Base-by-base conservation (phyloP, 2,888 invertebrate genomes). In the Amiota minor region DNA sequence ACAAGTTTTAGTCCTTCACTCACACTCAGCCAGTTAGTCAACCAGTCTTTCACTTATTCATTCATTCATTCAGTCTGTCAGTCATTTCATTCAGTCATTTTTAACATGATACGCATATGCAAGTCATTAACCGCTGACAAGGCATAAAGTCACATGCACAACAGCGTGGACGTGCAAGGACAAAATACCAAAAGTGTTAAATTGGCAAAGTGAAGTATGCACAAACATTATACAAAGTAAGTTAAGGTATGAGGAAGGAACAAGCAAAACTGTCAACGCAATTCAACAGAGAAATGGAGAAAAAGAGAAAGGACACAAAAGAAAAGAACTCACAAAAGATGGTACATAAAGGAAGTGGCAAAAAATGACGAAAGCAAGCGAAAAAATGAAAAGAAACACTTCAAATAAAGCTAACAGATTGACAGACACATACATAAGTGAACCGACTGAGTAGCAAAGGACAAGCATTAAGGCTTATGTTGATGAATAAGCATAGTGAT, bases 51-150 rank as follows among this genome's bases (percentile, higher is more conserved):
- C 18, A 56, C 16, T 16, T 16, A 59, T 59, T 59, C 59, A 59
- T 9, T 2, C 59, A 59, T n/a, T n/a, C 1, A 23, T 3, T 23
- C 23, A 23, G 23, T 23, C 23, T 2, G 4, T 6, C 35, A 35
- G 53, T 16, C 59, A 12, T 16, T 12, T 16, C 59, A 12, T 16
- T 12, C 59, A 18, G 9, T 18, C 59, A 59, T 16, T 16, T 20
- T 20, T 59, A 20, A 16, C 59, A 59, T 83, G 85, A 62, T 35
- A 45, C 62, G 16, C 45, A 62, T 62, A 62, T 62, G 65, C 65
- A 67, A 67, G 65, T 67, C 65, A 67, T 67, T 67, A 67, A 67
- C 65, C 65, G 65, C 65, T 67, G 65, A 67, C 65, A 67, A 67
- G 65, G 45, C 65, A 49, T 49, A 67, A 67, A 67, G 65, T 49